A percentile compares a stretch with the other conserved stretches of the same genome.
These are phyloP conservation scores for Cephus spinipes DNA, from an alignment of 2,888 invertebrate species.

Conservation along the genomic window DNA sequence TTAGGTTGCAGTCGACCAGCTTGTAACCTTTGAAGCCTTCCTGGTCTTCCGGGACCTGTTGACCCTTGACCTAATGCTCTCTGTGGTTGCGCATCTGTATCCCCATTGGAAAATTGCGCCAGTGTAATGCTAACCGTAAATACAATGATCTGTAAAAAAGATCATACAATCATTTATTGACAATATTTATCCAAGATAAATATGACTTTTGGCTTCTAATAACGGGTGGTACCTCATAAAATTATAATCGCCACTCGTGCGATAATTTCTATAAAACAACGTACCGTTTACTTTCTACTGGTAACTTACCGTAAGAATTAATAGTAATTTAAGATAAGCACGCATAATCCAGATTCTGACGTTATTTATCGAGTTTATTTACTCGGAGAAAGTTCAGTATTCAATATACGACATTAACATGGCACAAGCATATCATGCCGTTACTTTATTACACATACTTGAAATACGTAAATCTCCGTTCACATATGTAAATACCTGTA, in stretches of 20 bases:
- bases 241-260: not conserved
- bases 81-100: slow-evolving; percentile 23
- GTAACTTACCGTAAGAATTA: not conserved
- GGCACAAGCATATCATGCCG: not conserved
- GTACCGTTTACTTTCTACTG: not conserved
- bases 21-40: slow-evolving; percentile 44
- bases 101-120: slow-evolving; percentile 46
- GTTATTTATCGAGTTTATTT: not conserved
- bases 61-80: slow-evolving; percentile 23
- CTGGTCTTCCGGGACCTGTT: slow-evolving; percentile 30
- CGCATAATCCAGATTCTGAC: not conserved
- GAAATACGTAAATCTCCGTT: not conserved
- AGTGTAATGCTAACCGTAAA: slow-evolving; percentile 14
- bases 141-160: not conserved
- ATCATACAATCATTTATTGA: not conserved
- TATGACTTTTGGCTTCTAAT: not conserved
- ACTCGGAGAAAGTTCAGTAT: not conserved
- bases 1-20: slow-evolving; percentile 31
- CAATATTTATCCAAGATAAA: not conserved
- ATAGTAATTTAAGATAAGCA: not conserved
- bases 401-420: not conserved
- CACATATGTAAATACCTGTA: not conserved
- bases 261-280: not conserved
- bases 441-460: not conserved
- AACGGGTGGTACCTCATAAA: not conserved